Percentiles rank a stretch among this genome's conserved stretches.
Evolutionary conservation across 2,113 vertebrate genomes (phyloP).

Genomic region (Nettapus auritus): DNA sequence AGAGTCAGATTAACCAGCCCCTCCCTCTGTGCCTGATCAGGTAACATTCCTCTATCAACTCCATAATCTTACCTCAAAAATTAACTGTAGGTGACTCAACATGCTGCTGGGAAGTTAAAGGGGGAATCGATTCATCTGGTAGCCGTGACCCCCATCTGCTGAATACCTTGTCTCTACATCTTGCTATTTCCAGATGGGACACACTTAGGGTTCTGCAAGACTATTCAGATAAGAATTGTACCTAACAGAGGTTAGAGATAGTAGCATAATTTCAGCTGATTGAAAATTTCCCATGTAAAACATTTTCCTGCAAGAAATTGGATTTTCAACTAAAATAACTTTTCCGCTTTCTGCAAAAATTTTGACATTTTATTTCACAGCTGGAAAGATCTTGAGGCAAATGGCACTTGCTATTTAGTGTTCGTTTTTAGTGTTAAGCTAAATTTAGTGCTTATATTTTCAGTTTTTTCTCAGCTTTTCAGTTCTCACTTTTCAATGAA

Average conservation of each 20-base stretch:
- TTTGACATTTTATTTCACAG: conserved; percentile 35
- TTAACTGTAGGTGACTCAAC: background rate
- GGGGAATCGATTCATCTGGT: background rate
- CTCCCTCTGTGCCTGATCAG: background rate
- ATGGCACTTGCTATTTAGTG: background rate
- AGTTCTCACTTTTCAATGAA: background rate
- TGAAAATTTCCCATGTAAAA: background rate
- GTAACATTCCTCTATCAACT: background rate
- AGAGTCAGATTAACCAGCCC: background rate
- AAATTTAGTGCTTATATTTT: conserved; percentile 18
- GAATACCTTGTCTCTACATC: background rate
- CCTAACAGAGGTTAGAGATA: background rate
- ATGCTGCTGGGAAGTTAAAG: background rate
- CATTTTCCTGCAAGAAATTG: background rate
- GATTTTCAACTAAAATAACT: background rate
- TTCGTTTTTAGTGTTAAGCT: conserved; percentile 18
- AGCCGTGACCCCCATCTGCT: background rate
- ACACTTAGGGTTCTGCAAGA: background rate
- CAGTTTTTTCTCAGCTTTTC: conserved; percentile 16
- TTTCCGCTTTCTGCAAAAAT: background rate
- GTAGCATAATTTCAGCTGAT: background rate
- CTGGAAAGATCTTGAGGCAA: conserved; percentile 36
- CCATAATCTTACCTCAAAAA: background rate
- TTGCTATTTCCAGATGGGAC: background rate
- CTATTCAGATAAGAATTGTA: background rate